Evolutionary conservation across 2,888 invertebrate species (phyloP), one percentile per base, ranked within the genome.

Genomic region (Pilophorus perplexus): DNA sequence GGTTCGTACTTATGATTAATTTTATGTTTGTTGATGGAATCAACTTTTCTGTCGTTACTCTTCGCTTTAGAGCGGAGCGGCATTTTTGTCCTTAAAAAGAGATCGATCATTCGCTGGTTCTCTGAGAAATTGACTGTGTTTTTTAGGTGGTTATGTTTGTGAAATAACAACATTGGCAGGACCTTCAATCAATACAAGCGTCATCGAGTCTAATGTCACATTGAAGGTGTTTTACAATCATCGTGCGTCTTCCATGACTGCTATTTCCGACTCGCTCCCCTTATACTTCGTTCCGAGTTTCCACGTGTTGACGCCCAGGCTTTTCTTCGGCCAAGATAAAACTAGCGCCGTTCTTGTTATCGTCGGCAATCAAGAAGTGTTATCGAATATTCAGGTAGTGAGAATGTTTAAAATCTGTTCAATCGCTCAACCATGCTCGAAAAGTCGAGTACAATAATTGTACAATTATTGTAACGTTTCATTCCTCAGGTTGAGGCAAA

Each of bases 131-230:
- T n/a, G n/a, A n/a, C 33, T 33, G 6, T 12, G 33, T 33, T 8
- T 33, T 64, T 37, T 20, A 66, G 66, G 66, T 3, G 28, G 22
- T 23, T 57, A 57, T 16, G 38, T 18, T 6, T 66, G 66, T 46
- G 57, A 57, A 48, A 57, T 66, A 22, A 66, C 66, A 1, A 25
- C 57, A 18, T 57, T 66, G 16, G 27, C 55, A 5, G 66, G 66
- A 12, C 66, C 66, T 10, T 52, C 50, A 2, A 12, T 52, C 20
- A 66, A 66, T 27, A 55, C 57, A 5, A 66, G 66, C 23, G 48
- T 57, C 23, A 55, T 66, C 25, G 57, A 50, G 23, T 52, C 46
- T 5, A 57, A 66, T n/a, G 46, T 66, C 23, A 66, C 44, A 2
- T 16, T 66, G 10, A 1, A 40, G 16, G 57, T 52, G 12, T 16